Base-by-base conservation (phyloP, 2,797 vertebrate genomes). In the Takifugu rubripes region DNA sequence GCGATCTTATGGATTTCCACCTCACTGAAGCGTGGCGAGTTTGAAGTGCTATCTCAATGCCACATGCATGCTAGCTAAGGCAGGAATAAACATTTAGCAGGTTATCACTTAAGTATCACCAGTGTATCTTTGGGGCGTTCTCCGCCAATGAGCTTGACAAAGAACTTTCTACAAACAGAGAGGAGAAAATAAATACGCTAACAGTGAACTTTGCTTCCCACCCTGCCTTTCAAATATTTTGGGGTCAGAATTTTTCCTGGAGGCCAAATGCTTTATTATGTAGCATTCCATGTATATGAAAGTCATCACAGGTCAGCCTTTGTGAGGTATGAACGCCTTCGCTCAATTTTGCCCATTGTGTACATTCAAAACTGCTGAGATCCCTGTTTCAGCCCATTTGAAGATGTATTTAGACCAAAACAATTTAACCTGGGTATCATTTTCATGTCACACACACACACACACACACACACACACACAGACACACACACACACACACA, bases 341-440 rank as follows among this genome's bases (percentile, higher is more conserved):
- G 55, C 57, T 68, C 12, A 24, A 79, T 81, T 78, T 65, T 64
- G 45, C 59, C 61, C 68, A 68, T 78, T 87, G 81, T 83, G 74
- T 75, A 55, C 55, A 59, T 70, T 77, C 61, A 69, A 73, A 49
- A 40, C 62, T 42, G 59, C 55, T 27, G 16, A 77, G 75, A 67
- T 78, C 78, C 60, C 57, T 0, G 3, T 69, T 80, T 87, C 72
- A 79, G 63, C 76, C 66, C 72, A 82, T 85, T 77, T 79, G 59
- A 78, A 61, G 52, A 75, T 77, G 70, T 73, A 53, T 79, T 76
- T 83, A 60, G 85, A 80, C 64, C 10, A 1, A 74, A 72, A 82
- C 79, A 81, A 72, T 82, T 81, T 68, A 79, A 74, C 62, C 70
- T 44, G 52, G 54, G 80, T 87, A 79, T 87, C 77, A 70, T 79